Conservation (phyloP, 2,888 invertebrate genomes). For the Drosophila buzzatii region DNA sequence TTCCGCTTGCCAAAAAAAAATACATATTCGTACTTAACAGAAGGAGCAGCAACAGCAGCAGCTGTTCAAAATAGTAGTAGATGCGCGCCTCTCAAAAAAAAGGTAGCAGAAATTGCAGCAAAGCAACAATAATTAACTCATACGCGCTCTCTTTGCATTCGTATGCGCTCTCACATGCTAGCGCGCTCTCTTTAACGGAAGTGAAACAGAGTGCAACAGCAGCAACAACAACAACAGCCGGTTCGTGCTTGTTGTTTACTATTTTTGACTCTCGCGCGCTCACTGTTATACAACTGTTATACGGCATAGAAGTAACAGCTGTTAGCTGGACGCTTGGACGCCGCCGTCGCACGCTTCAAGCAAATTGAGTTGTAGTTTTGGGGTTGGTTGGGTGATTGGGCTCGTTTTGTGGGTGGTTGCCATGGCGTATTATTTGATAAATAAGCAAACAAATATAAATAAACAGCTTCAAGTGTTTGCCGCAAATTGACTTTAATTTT, state of each 20-base stretch:
- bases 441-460: constrained; percentile 71
- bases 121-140: constrained; percentile 24
- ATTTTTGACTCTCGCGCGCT: constrained; percentile 41
- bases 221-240: constrained; percentile 64
- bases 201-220: constrained; percentile 57
- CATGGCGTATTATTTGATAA: constrained; percentile 70
- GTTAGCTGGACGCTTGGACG: constrained; percentile 37
- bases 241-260: constrained; percentile 66
- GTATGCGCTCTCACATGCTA: background rate
- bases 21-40: constrained; percentile 19
- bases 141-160: constrained; percentile 26
- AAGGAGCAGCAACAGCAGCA: constrained; percentile 38
- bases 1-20: constrained; percentile 52
- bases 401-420: constrained; percentile 56
- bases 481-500: constrained; percentile 75
- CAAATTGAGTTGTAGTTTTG: background rate
- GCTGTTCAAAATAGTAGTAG: constrained; percentile 51
- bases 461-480: constrained; percentile 72
- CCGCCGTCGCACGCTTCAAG: background rate
- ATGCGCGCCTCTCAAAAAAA: constrained; percentile 11
- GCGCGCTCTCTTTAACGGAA: constrained; percentile 55
- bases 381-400: constrained; percentile 20
- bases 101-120: constrained; percentile 52
- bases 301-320: constrained; percentile 64
- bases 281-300: constrained; percentile 53